phyloP scores from a whole-genome alignment of 2,888 invertebrate genomes.

The Napeogenes inachia region DNA sequence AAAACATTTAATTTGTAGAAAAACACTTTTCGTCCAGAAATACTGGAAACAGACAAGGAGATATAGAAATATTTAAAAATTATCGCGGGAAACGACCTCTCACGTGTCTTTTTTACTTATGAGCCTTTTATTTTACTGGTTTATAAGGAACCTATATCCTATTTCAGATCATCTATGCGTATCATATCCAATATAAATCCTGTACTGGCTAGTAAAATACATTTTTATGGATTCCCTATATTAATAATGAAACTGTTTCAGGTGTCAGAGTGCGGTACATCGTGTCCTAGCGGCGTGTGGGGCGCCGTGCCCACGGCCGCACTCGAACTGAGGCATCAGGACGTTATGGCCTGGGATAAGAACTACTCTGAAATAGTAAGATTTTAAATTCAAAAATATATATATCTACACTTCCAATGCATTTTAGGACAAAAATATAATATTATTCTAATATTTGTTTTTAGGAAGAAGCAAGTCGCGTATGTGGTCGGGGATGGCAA shows the following conservation, averaged over 20 bases:
- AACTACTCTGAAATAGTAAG: slow-evolving; percentile 84
- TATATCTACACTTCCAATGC: neutral
- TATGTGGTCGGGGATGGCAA: slow-evolving; percentile 92
- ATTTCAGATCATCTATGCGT: too few relatives aligned
- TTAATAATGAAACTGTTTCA: slow-evolving; percentile 4
- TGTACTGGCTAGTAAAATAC: too few relatives aligned
- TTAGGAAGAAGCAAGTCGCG: slow-evolving; percentile 75
- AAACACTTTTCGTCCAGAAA: too few relatives aligned
- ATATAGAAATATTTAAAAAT: too few relatives aligned
- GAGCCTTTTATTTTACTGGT: too few relatives aligned
- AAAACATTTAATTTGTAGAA: too few relatives aligned
- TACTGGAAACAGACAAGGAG: too few relatives aligned
- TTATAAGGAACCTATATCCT: too few relatives aligned
- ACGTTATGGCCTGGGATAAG: slow-evolving; percentile 85
- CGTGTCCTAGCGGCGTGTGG: slow-evolving; percentile 80
- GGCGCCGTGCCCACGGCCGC: slow-evolving; percentile 89
- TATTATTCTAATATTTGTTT: neutral
- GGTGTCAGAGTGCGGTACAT: slow-evolving; percentile 43
- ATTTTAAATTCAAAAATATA: slow-evolving; percentile 41
- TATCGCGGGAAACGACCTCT: too few relatives aligned
- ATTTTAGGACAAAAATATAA: neutral
- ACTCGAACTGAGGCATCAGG: slow-evolving; percentile 89
- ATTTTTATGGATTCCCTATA: too few relatives aligned
- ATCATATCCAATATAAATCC: too few relatives aligned
- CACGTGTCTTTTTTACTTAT: too few relatives aligned